phyloP scores from a whole-genome alignment of 1,140 invertebrate species.

The Saccostrea echinata region DNA sequence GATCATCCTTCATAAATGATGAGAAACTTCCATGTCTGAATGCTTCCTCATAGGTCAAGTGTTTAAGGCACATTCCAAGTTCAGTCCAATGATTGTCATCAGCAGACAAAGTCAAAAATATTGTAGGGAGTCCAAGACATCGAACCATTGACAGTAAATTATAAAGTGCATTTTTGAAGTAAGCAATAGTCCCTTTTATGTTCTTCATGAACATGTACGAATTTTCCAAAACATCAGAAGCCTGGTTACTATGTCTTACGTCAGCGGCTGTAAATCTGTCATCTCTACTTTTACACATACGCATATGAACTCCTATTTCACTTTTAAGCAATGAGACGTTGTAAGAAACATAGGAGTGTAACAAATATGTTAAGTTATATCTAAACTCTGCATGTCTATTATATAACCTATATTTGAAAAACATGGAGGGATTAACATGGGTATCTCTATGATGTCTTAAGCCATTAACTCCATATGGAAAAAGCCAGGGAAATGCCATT shows the following conservation, averaged over 20 bases:
- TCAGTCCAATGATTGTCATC: conserved; percentile 60
- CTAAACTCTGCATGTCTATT: conserved; percentile 38
- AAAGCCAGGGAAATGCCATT: conserved; percentile 52
- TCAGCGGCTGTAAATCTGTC: conserved; percentile 22
- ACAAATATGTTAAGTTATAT: conserved; percentile 51
- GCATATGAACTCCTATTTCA: conserved; percentile 52
- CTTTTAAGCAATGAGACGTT: conserved; percentile 36
- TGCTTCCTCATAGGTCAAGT: conserved; percentile 28
- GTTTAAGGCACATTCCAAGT: conserved; percentile 48
- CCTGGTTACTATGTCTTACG: not conserved
- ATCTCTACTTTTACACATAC: conserved; percentile 32
- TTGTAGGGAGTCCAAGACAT: conserved; percentile 47
- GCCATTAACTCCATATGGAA: conserved; percentile 46
- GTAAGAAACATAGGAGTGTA: conserved; percentile 42
- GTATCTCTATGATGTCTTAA: conserved; percentile 20
- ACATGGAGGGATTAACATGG: conserved; percentile 1
- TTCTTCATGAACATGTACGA: conserved; percentile 58
- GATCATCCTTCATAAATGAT: conserved; percentile 15
- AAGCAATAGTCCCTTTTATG: conserved; percentile 49
- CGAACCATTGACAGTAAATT: conserved; percentile 43
- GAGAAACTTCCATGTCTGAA: not conserved
- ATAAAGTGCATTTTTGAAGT: conserved; percentile 46
- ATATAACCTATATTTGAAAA: conserved; percentile 46
- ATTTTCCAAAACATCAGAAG: conserved; percentile 38
- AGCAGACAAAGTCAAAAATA: conserved; percentile 55